phyloP scores from a whole-genome alignment of 2,888 invertebrate species.

The Rhyacophila evoluta region DNA sequence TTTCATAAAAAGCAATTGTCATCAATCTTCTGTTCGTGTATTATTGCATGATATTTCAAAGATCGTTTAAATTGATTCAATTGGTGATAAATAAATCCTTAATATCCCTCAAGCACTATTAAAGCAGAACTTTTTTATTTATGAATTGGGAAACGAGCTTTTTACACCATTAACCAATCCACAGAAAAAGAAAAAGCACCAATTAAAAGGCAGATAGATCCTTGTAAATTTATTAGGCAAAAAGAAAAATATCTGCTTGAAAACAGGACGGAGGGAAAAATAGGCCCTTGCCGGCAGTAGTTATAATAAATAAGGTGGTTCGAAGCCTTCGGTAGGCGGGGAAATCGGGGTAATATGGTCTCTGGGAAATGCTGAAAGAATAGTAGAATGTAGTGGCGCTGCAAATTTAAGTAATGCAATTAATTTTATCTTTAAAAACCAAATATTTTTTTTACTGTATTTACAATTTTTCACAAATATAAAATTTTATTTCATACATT shows the following conservation, averaged over 20 bases:
- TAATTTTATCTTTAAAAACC: too few species aligned
- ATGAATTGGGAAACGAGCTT: slow-evolving; percentile 11
- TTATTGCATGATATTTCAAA: too few species aligned
- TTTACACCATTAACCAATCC: slow-evolving; percentile 4
- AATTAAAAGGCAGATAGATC: slow-evolving; percentile 32
- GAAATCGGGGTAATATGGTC: neutral
- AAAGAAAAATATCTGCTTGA: slow-evolving; percentile 27
- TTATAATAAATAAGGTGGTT: slow-evolving; percentile 10
- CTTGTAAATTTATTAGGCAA: slow-evolving; percentile 48
- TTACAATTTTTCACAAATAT: too few species aligned
- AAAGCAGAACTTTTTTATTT: neutral
- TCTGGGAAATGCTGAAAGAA: too few species aligned
- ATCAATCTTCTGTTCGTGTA: too few species aligned
- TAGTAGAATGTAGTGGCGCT: too few species aligned
- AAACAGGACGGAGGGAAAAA: slow-evolving; percentile 13
- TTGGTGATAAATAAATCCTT: neutral
- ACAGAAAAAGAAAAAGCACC: slow-evolving; percentile 3
- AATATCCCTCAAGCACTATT: neutral
- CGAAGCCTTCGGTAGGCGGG: neutral
- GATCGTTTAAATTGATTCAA: too few species aligned
- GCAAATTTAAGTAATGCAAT: too few species aligned
- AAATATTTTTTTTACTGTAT: too few species aligned
- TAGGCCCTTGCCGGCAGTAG: neutral
- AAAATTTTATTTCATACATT: too few species aligned
- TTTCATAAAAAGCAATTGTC: too few species aligned